Evolutionary conservation across 2,888 invertebrate species (phyloP), one percentile per base, ranked within the genome.

Genomic region (Drosophila colorata): DNA sequence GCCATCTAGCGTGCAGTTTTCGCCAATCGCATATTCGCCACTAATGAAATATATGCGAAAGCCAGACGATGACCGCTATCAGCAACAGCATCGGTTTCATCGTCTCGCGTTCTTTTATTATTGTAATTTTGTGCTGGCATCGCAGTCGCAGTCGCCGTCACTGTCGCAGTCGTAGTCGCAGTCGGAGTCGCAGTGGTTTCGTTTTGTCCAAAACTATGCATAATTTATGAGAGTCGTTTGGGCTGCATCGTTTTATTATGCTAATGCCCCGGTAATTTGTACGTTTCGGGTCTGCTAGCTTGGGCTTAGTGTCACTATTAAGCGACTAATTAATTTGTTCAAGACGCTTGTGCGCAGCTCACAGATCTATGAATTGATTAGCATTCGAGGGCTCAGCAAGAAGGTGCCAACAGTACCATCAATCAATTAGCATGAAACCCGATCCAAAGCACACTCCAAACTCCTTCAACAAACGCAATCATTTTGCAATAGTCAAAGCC

Each of bases 41-140:
- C 80, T 85, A 85, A 85, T 85, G 87, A 85, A 85, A 87, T 87
- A 80, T 82, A 85, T 87, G 85, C 85, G 85, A 85, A 78, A 81
- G 66, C 78, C 55, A 52, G 59, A 67, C 65, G 64, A 65, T 70
- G 72, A 60, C 79, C 77, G 80, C 72, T 87, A 84, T 79, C 85
- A 70, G 76, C 68, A 68, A 66, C 69, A 33, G 70, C 70, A 69
- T 66, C 57, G 37, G 73, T 73, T 77, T 74, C 74, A 74, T 74
- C 76, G 69, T 77, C 63, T 70, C 65, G 59, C 48, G 61, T 74
- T 66, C 79, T 81, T 72, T 81, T 83, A 74, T 77, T 83, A 86
- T 83, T 80, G 87, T 77, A 81, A 84, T 81, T 79, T 69, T 56
- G 56, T 61, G 65, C 47, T 55, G 49, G 25, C 37, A 37, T 37